phyloP scores from a whole-genome alignment of 2,888 invertebrate species.

The Himalopsyche kuldschensis region DNA sequence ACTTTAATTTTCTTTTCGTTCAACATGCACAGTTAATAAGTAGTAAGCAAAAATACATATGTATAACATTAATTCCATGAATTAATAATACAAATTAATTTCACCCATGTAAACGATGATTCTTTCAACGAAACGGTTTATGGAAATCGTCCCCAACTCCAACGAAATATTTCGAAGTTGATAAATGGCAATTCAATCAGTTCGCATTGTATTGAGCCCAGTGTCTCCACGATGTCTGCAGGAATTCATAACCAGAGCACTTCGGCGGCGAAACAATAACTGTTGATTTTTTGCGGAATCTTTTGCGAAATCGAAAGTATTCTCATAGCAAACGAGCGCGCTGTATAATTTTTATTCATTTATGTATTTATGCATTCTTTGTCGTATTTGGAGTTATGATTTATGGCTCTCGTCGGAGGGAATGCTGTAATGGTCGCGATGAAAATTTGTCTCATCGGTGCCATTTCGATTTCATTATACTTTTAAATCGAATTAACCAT shows the following conservation, averaged over 20 bases:
- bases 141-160: too few species aligned
- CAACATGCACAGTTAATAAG: too few species aligned
- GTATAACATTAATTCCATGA: too few species aligned
- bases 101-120: too few species aligned
- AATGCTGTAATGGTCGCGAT: not conserved
- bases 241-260: not conserved
- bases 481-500: not conserved
- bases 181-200: not conserved
- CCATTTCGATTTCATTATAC: not conserved
- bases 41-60: too few species aligned
- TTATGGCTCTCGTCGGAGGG: not conserved
- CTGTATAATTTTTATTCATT: not conserved
- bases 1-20: too few species aligned
- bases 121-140: too few species aligned
- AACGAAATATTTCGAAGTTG: not conserved
- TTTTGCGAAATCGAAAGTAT: not conserved
- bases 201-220: not conserved
- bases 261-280: not conserved
- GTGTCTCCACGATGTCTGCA: not conserved
- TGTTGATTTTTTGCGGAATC: not conserved
- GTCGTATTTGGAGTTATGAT: not conserved
- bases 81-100: too few species aligned
- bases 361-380: not conserved
- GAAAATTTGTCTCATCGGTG: not conserved
- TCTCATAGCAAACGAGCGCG: not conserved